Base-by-base conservation (phyloP, 1,140 invertebrate genomes). In the Trachymyrmex cornetzi region DNA sequence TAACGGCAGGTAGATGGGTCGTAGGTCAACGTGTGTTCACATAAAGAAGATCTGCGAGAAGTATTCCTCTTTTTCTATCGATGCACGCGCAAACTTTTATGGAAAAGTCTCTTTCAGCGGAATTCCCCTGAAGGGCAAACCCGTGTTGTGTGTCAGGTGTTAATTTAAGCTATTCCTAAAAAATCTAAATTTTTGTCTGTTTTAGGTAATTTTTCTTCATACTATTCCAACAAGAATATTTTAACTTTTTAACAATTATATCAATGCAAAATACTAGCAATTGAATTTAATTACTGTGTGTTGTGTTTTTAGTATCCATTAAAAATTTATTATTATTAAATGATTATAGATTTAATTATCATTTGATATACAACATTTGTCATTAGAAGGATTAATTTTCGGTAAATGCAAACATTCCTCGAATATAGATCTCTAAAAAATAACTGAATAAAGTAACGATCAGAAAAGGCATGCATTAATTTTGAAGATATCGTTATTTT, bases 1-100 rank as follows among this genome's bases (percentile, higher is more conserved):
- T 12, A 61, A 30, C 59, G 38, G 89, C 90, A 92, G 91, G 90
- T 91, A 92, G 89, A 75, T 38, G 72, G 86, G 61, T 87, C 72
- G 74, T 69, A 27, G 87, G 87, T 91, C 90, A 91, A 82, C 55
- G 86, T 86, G 87, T 81, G 74, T 86, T 74, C 79, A 19, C 88
- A 30, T 61, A 63, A 57, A 24, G 9, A 80, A 80, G 67, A 84
- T 69, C 5, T 55, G 22, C n/a, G 77, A 75, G 48, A 34, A 27
- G 44, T 53, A 30, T 72, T 38, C 6, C 7, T 55, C 55, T 48
- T 61, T 55, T 22, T 61, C 3, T 7, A 14, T 50, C 6, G 5
- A 48, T 19, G 11, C 19, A 30, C 6, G 53, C 38, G 53, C 27
- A 55, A 30, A 87, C 34, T 87, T 90, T 87, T 24, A n/a, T 24